These are phyloP conservation scores for Gambusia holbrooki DNA, from an alignment of 2,113 vertebrate genomes.

Conservation along the genomic window DNA sequence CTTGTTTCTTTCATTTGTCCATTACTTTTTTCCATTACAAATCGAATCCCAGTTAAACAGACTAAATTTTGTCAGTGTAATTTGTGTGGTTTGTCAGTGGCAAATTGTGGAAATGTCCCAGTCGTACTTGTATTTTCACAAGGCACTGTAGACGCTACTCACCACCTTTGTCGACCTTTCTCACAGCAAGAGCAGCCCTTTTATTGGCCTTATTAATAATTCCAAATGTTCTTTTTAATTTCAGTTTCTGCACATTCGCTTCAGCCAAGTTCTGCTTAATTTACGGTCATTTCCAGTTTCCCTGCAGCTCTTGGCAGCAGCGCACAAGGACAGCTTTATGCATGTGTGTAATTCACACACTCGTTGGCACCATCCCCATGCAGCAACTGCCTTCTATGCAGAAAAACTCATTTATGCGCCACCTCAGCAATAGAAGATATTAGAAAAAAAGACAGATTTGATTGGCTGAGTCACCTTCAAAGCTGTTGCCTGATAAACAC, in stretches of 20 bases:
- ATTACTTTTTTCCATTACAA: too few relatives aligned
- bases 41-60: neutral
- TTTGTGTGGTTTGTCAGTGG: neutral
- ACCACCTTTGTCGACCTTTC: constrained; percentile 29
- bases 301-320: constrained; percentile 73
- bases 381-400: constrained; percentile 69
- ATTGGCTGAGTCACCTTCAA: constrained; percentile 66
- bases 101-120: neutral
- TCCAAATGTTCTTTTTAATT: constrained; percentile 72
- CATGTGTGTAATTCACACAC: constrained; percentile 76
- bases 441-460: constrained; percentile 66
- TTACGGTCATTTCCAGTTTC: constrained; percentile 76
- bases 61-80: neutral
- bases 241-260: constrained; percentile 72
- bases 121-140: neutral
- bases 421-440: constrained; percentile 62
- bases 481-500: constrained; percentile 67
- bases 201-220: constrained; percentile 63
- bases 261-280: constrained; percentile 73
- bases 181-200: constrained; percentile 51
- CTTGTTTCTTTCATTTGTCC: neutral
- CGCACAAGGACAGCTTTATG: constrained; percentile 77
- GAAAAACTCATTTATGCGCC: constrained; percentile 67
- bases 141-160: constrained; percentile 9
- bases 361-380: constrained; percentile 64